Evolutionary conservation across 2,113 vertebrate genomes (phyloP).

Genomic region (Capreolus pygargus): DNA sequence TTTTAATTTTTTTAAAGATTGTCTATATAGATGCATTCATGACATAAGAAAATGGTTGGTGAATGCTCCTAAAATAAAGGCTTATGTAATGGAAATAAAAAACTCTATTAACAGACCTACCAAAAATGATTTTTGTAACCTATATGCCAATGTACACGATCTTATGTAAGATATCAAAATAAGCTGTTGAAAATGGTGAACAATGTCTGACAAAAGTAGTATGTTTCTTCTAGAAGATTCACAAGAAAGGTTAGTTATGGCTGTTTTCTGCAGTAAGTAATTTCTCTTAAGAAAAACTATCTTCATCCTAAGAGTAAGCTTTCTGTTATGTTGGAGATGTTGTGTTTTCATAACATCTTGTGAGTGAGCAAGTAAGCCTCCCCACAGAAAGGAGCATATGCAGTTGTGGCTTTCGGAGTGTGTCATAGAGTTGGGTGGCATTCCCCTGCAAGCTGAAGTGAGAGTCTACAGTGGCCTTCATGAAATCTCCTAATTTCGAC

Average conservation of each 20-base stretch:
- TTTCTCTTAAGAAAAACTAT: constrained; percentile 39
- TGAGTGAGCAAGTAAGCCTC: neutral
- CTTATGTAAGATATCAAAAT: constrained; percentile 76
- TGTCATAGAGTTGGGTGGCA: neutral
- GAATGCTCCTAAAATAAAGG: constrained; percentile 59
- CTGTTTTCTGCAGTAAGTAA: constrained; percentile 41
- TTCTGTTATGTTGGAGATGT: neutral
- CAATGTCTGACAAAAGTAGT: constrained; percentile 77
- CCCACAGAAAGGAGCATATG: neutral
- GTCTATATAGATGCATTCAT: constrained; percentile 43
- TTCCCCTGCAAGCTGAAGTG: neutral
- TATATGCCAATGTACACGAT: constrained; percentile 61
- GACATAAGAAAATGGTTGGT: constrained; percentile 59
- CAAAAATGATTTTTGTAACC: constrained; percentile 64
- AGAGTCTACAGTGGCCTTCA: neutral
- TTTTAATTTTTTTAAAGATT: constrained; percentile 53
- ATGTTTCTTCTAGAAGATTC: constrained; percentile 66
- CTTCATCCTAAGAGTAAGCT: neutral
- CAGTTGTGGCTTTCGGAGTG: neutral
- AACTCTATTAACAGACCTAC: constrained; percentile 67
- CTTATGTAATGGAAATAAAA: constrained; percentile 75
- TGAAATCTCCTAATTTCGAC: neutral
- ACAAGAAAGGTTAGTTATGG: constrained; percentile 31
- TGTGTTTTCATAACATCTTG: neutral
- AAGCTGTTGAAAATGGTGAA: constrained; percentile 77